A percentile compares a stretch with the other conserved stretches of the same genome.
Conservation (phyloP, 2,888 invertebrate genomes). For the Leucophenga montana region DNA sequence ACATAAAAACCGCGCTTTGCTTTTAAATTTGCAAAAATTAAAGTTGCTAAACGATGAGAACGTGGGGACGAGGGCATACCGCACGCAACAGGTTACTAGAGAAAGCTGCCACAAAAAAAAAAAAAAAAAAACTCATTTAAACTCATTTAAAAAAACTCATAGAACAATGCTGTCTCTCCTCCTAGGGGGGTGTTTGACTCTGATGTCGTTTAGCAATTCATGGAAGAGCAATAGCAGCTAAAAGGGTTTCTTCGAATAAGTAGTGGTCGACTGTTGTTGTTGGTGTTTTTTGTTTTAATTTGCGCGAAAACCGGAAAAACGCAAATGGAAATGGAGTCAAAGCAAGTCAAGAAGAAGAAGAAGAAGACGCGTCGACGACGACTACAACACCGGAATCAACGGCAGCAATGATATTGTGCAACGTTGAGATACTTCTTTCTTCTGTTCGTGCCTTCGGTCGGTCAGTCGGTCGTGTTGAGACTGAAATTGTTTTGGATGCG, state of each 20-base stretch:
- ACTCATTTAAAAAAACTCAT: too few species aligned
- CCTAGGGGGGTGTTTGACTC: not conserved
- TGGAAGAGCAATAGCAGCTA: too few species aligned
- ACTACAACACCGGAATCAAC: slow-evolving; percentile 42
- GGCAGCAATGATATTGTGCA: slow-evolving; percentile 54
- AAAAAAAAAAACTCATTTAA: slow-evolving; percentile 57
- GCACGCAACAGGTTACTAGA: slow-evolving; percentile 55
- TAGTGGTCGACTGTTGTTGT: slow-evolving; percentile 33
- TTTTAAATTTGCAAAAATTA: slow-evolving; percentile 65
- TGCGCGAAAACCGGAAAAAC: slow-evolving; percentile 46
- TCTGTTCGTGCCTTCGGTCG: not conserved
- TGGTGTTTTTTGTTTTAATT: slow-evolving; percentile 57
- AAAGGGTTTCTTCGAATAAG: not conserved
- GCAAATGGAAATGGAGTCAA: slow-evolving; percentile 19
- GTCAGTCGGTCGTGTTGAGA: not conserved
- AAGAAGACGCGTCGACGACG: not conserved
- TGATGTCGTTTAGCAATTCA: too few species aligned
- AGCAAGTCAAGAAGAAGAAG: not conserved
- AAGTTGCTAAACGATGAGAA: slow-evolving; percentile 39
- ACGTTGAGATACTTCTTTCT: slow-evolving; percentile 7
- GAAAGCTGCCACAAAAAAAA: too few species aligned
- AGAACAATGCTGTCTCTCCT: slow-evolving; percentile 3
- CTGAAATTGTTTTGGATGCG: not conserved
- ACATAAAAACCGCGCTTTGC: slow-evolving; percentile 38
- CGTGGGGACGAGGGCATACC: not conserved